phyloP scores from a whole-genome alignment of 2,797 vertebrate genomes.

The Pseudochromis fuscus region DNA sequence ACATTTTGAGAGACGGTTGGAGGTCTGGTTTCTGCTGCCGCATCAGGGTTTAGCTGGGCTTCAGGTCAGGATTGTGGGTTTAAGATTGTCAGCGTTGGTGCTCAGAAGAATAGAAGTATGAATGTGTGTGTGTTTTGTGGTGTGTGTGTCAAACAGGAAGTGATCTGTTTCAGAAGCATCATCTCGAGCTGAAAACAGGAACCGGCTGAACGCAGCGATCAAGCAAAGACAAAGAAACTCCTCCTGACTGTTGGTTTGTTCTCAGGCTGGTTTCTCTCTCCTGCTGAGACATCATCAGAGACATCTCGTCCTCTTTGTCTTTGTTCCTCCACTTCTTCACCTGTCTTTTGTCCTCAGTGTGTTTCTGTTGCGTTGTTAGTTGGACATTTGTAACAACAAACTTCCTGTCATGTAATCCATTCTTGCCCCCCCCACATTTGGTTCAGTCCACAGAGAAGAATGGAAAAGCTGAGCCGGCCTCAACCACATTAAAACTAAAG shows the following conservation, averaged over 20 bases:
- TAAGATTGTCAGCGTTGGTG: not conserved
- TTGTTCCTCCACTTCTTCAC: not conserved
- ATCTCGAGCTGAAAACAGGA: conserved; percentile 67
- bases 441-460: too few species aligned
- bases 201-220: conserved; percentile 29
- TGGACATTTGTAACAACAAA: too few species aligned
- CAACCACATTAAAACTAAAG: too few species aligned
- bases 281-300: conserved; percentile 7
- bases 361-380: too few species aligned
- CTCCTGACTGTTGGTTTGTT: conserved; percentile 1
- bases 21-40: not conserved
- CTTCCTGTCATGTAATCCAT: too few species aligned
- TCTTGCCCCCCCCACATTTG: too few species aligned
- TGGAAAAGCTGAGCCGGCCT: too few species aligned
- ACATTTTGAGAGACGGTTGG: not conserved
- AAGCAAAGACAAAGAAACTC: not conserved
- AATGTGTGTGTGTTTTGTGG: conserved; percentile 5
- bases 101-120: not conserved
- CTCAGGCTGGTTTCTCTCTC: conserved; percentile 19
- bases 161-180: conserved; percentile 58
- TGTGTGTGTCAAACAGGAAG: conserved; percentile 64
- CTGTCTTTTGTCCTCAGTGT: not conserved
- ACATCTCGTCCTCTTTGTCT: not conserved
- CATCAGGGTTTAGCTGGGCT: fast-evolving
- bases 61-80: not conserved